Conservation (phyloP, 2,797 vertebrate genomes). For the Premnoplex brunnescens region DNA sequence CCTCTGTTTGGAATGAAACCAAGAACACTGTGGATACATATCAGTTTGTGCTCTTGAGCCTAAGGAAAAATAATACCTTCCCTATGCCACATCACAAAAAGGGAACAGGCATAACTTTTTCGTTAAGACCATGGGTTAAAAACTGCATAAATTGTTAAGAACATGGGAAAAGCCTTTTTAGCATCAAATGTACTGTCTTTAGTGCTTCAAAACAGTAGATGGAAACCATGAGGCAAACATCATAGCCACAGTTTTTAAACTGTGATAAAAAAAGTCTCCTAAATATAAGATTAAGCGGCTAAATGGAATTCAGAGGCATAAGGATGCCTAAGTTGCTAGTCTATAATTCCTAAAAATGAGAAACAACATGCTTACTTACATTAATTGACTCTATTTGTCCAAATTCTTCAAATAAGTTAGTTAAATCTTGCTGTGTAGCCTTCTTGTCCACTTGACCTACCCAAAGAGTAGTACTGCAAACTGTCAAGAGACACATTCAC, state of each 20-base stretch:
- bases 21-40: not conserved
- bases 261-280: not conserved
- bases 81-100: not conserved
- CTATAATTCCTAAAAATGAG: not conserved
- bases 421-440: constrained; percentile 96
- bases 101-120: not conserved
- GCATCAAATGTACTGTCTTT: not conserved
- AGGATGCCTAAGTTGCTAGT: not conserved
- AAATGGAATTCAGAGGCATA: not conserved
- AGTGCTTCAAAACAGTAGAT: not conserved
- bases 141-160: not conserved
- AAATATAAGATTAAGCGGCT: not conserved
- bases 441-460: constrained; percentile 99
- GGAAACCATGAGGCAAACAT: not conserved
- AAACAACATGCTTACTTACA: constrained; percentile 78
- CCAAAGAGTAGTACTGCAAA: constrained; percentile 98
- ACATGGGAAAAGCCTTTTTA: not conserved
- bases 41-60: not conserved
- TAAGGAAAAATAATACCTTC: not conserved
- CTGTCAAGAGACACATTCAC: constrained; percentile 71
- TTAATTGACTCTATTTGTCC: constrained; percentile 99
- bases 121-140: not conserved
- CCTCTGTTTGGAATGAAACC: not conserved
- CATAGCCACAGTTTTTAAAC: not conserved
- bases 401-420: constrained; percentile 98